A percentile compares a stretch with the other conserved stretches of the same genome.
Evolutionary conservation across 2,113 vertebrate species (phyloP).

Genomic region (Hoplias malabaricus): DNA sequence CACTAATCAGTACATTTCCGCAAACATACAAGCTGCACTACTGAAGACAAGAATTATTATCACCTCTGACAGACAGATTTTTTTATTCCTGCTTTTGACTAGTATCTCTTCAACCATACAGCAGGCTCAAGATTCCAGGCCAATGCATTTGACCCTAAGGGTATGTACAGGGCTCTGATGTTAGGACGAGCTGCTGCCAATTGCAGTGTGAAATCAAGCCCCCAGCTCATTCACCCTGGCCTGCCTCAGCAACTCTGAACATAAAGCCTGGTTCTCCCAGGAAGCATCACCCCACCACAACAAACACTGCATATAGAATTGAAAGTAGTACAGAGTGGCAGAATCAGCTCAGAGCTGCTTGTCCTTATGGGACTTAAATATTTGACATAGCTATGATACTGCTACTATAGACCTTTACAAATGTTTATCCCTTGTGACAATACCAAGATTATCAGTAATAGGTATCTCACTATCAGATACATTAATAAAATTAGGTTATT

Average conservation of each 20-base stretch:
- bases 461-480: too few species aligned
- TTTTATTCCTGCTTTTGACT: slow-evolving; percentile 9
- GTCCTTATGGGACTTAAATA: background rate
- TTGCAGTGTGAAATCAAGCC: slow-evolving; percentile 47
- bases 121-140: slow-evolving; percentile 23
- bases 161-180: background rate
- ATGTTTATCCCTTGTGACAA: background rate
- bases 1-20: background rate
- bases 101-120: background rate
- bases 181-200: slow-evolving; percentile 37
- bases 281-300: background rate
- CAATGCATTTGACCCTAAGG: slow-evolving; percentile 24
- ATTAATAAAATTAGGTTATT: too few species aligned
- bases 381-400: background rate
- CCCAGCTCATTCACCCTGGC: slow-evolving; percentile 22
- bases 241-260: background rate
- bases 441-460: too few species aligned
- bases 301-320: background rate
- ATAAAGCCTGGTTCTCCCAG: slow-evolving; percentile 3
- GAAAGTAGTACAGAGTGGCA: background rate
- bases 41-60: background rate
- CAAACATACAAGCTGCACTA: background rate
- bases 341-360: background rate
- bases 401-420: background rate
- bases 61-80: background rate